These are phyloP conservation scores for Zeus faber DNA, from an alignment of 2,113 vertebrate genomes.

Conservation along the genomic window DNA sequence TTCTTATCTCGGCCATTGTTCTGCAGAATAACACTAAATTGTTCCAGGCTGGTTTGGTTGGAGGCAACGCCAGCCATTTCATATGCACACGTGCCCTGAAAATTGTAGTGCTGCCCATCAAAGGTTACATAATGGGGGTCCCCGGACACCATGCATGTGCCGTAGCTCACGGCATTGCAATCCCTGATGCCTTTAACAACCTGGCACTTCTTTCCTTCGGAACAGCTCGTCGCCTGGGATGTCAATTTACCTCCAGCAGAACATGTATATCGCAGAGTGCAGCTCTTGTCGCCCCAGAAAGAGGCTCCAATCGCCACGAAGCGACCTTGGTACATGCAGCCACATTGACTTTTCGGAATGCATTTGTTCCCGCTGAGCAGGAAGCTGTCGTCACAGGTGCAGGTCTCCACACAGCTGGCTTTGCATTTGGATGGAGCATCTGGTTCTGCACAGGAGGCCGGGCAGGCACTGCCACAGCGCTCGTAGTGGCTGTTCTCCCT, in stretches of 20 bases:
- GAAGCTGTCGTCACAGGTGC: constrained; percentile 46
- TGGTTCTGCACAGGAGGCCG: constrained; percentile 53
- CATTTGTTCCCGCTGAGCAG: constrained; percentile 43
- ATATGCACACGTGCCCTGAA: constrained; percentile 77
- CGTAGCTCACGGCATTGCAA: constrained; percentile 37
- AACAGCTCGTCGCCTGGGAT: constrained; percentile 35
- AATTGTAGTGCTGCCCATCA: constrained; percentile 66
- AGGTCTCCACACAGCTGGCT: constrained; percentile 49
- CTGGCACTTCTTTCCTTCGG: constrained; percentile 34
- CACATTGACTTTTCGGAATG: constrained; percentile 40
- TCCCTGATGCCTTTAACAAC: constrained; percentile 32
- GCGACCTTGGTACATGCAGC: constrained; percentile 37
- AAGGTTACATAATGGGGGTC: constrained; percentile 73
- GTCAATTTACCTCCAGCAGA: constrained; percentile 33
- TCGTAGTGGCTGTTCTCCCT: constrained; percentile 58
- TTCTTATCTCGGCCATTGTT: constrained; percentile 51
- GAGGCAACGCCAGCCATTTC: constrained; percentile 61
- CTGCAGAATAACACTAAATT: constrained; percentile 73
- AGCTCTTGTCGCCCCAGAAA: constrained; percentile 57
- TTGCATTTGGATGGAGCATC: constrained; percentile 34
- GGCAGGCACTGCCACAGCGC: constrained; percentile 51
- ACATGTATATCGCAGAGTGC: constrained; percentile 49
- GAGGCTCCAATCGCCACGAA: constrained; percentile 39
- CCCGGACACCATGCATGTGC: constrained; percentile 63
- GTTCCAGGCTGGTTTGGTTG: constrained; percentile 17